Percentiles rank a stretch among this genome's conserved stretches.
Evolutionary conservation across 1,140 invertebrate species (phyloP).

Genomic region (Pseudomyrmex gracilis): DNA sequence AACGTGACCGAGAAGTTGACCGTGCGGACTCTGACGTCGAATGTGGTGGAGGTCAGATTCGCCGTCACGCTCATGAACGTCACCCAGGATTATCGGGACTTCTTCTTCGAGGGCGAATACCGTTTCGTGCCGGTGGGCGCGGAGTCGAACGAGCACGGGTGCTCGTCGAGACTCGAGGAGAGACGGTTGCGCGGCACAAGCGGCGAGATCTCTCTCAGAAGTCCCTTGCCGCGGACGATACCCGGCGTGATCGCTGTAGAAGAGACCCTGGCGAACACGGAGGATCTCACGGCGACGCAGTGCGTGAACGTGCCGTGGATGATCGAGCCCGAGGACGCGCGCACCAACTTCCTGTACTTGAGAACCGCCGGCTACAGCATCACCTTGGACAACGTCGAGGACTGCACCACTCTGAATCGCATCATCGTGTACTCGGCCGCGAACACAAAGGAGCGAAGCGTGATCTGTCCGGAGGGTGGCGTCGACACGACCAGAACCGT

Average conservation of each 20-base stretch:
- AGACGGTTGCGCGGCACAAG: constrained; percentile 89
- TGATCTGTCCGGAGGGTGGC: constrained; percentile 88
- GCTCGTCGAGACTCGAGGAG: constrained; percentile 88
- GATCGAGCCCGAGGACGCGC: constrained; percentile 90
- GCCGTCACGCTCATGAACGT: constrained; percentile 92
- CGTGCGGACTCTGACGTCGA: constrained; percentile 88
- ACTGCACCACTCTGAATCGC: constrained; percentile 90
- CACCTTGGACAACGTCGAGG: constrained; percentile 83
- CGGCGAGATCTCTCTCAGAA: constrained; percentile 88
- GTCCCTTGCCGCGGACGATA: constrained; percentile 79
- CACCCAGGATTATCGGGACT: constrained; percentile 92
- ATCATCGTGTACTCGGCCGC: constrained; percentile 90
- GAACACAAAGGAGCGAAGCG: constrained; percentile 86
- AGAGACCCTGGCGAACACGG: constrained; percentile 80
- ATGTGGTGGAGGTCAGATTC: constrained; percentile 90
- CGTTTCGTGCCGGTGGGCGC: constrained; percentile 87
- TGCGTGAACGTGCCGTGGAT: constrained; percentile 92
- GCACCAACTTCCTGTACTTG: constrained; percentile 90
- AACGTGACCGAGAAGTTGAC: constrained; percentile 88
- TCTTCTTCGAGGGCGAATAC: constrained; percentile 92
- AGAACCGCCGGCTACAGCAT: constrained; percentile 89
- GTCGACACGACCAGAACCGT: constrained; percentile 82
- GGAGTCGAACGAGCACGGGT: constrained; percentile 83
- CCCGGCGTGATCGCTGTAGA: constrained; percentile 80
- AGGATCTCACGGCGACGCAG: constrained; percentile 83